Evolutionary conservation across 2,113 vertebrate genomes (phyloP).

Genomic region (Amia ocellicauda): DNA sequence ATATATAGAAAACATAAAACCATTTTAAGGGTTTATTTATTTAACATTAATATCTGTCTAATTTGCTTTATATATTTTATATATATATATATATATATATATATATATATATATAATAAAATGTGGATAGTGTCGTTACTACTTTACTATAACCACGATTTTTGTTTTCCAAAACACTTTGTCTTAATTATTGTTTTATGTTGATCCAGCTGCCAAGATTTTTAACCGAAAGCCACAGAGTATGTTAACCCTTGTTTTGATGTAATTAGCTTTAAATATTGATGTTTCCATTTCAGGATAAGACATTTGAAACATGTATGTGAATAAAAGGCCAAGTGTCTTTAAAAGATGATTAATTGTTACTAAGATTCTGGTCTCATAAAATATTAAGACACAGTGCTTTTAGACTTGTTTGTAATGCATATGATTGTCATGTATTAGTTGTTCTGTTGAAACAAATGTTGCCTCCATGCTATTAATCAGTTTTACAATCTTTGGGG

Average conservation of each 20-base stretch:
- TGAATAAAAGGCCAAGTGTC: constrained; percentile 44
- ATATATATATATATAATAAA: too few species aligned
- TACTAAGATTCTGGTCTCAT: constrained; percentile 59
- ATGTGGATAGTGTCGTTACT: too few species aligned
- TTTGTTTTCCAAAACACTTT: neutral
- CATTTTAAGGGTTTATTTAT: too few species aligned
- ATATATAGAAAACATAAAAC: too few species aligned
- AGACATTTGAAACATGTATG: constrained; percentile 42
- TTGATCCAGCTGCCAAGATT: neutral
- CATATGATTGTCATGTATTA: constrained; percentile 27
- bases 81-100: too few species aligned
- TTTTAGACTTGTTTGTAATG: constrained; percentile 47
- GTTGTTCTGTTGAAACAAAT: constrained; percentile 40
- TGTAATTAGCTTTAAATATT: constrained; percentile 55
- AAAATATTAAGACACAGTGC: constrained; percentile 68
- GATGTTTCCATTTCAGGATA: constrained; percentile 45
- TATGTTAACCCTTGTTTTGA: constrained; percentile 17
- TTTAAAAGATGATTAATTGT: constrained; percentile 63
- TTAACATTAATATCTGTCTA: too few species aligned
- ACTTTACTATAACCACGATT: constrained; percentile 3
- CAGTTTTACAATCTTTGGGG: neutral
- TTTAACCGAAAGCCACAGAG: constrained; percentile 1
- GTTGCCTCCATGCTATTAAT: neutral
- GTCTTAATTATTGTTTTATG: constrained; percentile 4
- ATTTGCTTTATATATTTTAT: too few species aligned